These are phyloP conservation scores for Lepeophtheirus salmonis DNA, from an alignment of 1,140 invertebrate species.

Conservation along the genomic window DNA sequence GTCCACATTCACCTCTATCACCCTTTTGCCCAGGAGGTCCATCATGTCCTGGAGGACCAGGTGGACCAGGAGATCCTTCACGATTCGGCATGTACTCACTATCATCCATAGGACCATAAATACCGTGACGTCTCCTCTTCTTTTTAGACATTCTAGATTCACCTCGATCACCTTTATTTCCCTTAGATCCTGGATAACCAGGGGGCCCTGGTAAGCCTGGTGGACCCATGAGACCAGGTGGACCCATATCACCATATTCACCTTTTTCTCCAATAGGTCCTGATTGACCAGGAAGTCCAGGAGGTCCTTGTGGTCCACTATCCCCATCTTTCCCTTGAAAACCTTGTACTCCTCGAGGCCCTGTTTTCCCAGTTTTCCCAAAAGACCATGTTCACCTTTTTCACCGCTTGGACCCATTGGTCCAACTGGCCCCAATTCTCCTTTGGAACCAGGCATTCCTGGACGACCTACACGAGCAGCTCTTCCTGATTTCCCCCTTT, in stretches of 20 bases:
- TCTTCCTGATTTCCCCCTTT: conserved; percentile 22
- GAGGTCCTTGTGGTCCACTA: conserved; percentile 16
- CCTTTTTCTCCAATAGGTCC: conserved; percentile 12
- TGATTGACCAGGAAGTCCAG: conserved; percentile 15
- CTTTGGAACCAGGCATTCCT: conserved; percentile 20
- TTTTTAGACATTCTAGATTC: conserved; percentile 49
- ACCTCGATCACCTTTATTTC: conserved; percentile 74
- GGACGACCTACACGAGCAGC: conserved; percentile 20
- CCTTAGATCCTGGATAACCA: conserved; percentile 68
- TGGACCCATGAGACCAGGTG: conserved; percentile 61
- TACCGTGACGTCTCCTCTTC: conserved; percentile 3
- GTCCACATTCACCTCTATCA: conserved; percentile 13
- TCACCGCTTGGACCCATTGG: conserved; percentile 20
- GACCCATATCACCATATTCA: conserved; percentile 63
- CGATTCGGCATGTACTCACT: neutral
- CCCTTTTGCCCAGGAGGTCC: conserved; percentile 22
- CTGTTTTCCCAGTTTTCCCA: conserved; percentile 21
- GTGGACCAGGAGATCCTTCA: conserved; percentile 21
- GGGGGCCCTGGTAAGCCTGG: conserved; percentile 53
- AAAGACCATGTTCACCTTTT: conserved; percentile 21
- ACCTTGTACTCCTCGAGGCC: conserved; percentile 21
- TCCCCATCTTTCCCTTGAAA: conserved; percentile 14
- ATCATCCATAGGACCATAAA: conserved; percentile 12
- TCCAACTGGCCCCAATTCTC: conserved; percentile 15
- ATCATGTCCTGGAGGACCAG: conserved; percentile 20